Percentiles rank a stretch among this genome's conserved stretches.
These are phyloP conservation scores for Engraulis encrasicolus DNA, from an alignment of 2,113 vertebrate species.

Conservation along the genomic window DNA sequence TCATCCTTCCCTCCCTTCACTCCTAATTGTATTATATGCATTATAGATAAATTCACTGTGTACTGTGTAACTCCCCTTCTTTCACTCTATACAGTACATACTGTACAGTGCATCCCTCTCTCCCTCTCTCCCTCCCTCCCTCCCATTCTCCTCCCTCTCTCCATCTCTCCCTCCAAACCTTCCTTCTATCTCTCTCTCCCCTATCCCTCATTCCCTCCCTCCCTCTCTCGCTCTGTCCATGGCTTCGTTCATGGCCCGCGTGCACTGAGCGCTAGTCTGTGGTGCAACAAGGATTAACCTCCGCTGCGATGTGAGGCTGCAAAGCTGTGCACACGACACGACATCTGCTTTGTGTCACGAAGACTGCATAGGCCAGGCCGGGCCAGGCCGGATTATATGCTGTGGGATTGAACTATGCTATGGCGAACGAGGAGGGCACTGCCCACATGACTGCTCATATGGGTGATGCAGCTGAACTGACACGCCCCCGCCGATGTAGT, in stretches of 20 bases:
- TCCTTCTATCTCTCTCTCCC: not conserved
- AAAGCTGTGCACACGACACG: constrained; percentile 7
- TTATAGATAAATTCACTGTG: not conserved
- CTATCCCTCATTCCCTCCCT: not conserved
- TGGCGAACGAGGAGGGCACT: not conserved
- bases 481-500: too few species aligned
- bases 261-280: not conserved
- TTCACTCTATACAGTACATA: too few species aligned
- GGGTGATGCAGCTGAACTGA: not conserved
- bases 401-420: not conserved
- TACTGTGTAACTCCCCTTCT: too few species aligned
- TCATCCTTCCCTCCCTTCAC: too few species aligned
- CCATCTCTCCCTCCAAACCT: not conserved
- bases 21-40: too few species aligned
- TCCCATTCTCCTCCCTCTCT: not conserved
- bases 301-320: not conserved
- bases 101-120: not conserved
- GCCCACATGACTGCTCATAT: not conserved
- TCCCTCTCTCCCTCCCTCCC: not conserved
- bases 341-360: constrained; percentile 21
- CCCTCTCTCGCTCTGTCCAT: not conserved
- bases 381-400: not conserved
- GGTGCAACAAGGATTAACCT: not conserved
- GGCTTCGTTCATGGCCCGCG: not conserved
- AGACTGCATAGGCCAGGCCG: not conserved